Conservation (phyloP, 2,797 vertebrate species). For the Pipistrellus kuhlii region DNA sequence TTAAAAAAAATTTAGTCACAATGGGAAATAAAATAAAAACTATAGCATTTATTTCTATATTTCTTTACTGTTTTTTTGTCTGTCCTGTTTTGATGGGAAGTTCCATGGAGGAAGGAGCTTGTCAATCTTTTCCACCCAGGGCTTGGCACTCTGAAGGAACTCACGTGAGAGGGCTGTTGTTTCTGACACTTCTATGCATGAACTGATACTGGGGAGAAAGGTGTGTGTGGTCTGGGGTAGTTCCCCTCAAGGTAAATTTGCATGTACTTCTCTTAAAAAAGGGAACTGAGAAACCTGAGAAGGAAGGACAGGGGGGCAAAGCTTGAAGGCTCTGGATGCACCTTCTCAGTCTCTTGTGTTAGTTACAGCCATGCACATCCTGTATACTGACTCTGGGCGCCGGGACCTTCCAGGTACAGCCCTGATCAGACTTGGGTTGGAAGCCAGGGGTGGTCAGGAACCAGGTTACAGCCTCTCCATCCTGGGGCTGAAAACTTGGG, state of each 20-base stretch:
- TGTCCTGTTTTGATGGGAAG: not conserved
- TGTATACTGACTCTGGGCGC: not conserved
- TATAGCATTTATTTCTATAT: not conserved
- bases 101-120: not conserved
- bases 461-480: not conserved
- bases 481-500: not conserved
- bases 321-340: not conserved
- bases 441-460: not conserved
- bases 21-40: not conserved
- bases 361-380: not conserved
- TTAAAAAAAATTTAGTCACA: not conserved
- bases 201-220: not conserved
- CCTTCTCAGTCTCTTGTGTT: not conserved
- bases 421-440: not conserved
- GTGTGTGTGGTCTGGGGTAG: not conserved
- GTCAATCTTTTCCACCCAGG: not conserved
- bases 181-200: not conserved
- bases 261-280: slow-evolving; percentile 42
- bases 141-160: not conserved
- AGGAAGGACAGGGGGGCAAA: not conserved
- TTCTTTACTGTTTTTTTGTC: not conserved
- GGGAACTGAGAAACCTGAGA: slow-evolving; percentile 44
- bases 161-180: not conserved
- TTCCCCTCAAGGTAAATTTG: slow-evolving; percentile 50
- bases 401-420: not conserved